A percentile compares a stretch with the other conserved stretches of the same genome.
Evolutionary conservation across 1,140 invertebrate genomes (phyloP).

Genomic region (Diorhabda elongata): DNA sequence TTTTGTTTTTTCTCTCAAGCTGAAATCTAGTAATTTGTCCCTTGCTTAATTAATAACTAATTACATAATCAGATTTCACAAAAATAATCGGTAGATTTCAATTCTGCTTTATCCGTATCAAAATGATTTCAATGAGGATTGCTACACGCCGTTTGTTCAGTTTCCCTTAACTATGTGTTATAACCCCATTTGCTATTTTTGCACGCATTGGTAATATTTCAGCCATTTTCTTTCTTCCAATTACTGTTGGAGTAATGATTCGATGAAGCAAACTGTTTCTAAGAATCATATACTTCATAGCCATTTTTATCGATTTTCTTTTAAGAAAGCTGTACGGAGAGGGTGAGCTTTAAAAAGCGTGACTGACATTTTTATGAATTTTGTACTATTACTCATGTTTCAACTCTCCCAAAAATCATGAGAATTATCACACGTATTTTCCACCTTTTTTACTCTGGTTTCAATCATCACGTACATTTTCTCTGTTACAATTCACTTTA

Average conservation of each 20-base stretch:
- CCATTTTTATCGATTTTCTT: conserved; percentile 10
- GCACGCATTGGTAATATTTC: conserved; percentile 13
- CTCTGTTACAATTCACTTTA: too few species aligned
- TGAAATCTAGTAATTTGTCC: too few species aligned
- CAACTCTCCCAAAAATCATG: background rate
- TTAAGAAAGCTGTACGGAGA: background rate
- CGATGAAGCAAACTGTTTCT: conserved; percentile 5
- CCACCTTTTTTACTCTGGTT: background rate
- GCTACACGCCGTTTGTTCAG: conserved; percentile 1
- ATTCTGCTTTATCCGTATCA: background rate
- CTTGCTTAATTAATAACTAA: too few species aligned
- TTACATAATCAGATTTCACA: too few species aligned
- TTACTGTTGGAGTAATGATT: conserved; percentile 17
- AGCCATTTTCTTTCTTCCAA: conserved; percentile 14
- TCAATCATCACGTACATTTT: background rate
- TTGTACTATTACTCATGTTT: background rate
- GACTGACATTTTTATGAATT: conserved; percentile 16
- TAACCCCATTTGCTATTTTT: conserved; percentile 9
- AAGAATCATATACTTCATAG: conserved; percentile 10
- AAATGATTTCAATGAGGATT: conserved; percentile 6
- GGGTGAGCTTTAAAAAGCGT: conserved; percentile 4
- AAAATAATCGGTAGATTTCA: too few species aligned
- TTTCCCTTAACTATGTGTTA: conserved; percentile 10
- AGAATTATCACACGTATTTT: background rate
- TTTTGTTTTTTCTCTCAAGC: too few species aligned